These are phyloP conservation scores for Lordiphosa mommai DNA, from an alignment of 1,140 invertebrate genomes.

Conservation along the genomic window DNA sequence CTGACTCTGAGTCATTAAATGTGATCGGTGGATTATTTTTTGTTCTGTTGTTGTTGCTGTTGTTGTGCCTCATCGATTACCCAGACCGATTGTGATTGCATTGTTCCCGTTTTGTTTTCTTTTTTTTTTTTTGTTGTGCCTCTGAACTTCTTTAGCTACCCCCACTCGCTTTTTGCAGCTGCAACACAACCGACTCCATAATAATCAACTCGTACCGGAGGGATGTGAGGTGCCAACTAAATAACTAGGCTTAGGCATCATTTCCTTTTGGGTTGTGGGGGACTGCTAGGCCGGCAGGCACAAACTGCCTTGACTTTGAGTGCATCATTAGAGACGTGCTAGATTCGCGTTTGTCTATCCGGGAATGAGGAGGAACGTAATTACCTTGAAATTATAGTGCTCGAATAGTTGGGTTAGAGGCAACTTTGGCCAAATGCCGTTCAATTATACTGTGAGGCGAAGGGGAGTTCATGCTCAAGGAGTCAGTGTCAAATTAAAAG, in stretches of 20 bases:
- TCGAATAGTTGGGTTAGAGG: conserved; percentile 36
- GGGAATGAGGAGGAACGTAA: conserved; percentile 29
- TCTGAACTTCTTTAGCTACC: conserved; percentile 43
- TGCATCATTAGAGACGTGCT: conserved; percentile 75
- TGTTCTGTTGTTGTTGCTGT: conserved; percentile 7
- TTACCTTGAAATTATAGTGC: conserved; percentile 69
- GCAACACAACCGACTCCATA: conserved; percentile 38
- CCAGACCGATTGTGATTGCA: conserved; percentile 23
- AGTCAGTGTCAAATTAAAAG: conserved; percentile 54
- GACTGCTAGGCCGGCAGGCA: conserved; percentile 18
- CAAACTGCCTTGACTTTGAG: conserved; percentile 57
- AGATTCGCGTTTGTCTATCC: conserved; percentile 54
- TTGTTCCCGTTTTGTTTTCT: conserved; percentile 22
- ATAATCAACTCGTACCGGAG: conserved; percentile 60
- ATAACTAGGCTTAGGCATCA: conserved; percentile 54
- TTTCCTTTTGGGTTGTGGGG: conserved; percentile 28
- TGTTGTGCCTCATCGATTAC: conserved; percentile 37
- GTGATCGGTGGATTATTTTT: conserved; percentile 18
- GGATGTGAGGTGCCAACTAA: conserved; percentile 71
- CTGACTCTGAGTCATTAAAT: conserved; percentile 40
- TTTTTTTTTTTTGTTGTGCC: not conserved
- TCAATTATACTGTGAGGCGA: conserved; percentile 70
- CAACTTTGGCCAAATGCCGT: conserved; percentile 25
- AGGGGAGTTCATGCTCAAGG: conserved; percentile 27
- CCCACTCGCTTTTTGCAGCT: conserved; percentile 31